phyloP scores from a whole-genome alignment of 2,797 vertebrate species.

The Myoxocephalus aenaeus region DNA sequence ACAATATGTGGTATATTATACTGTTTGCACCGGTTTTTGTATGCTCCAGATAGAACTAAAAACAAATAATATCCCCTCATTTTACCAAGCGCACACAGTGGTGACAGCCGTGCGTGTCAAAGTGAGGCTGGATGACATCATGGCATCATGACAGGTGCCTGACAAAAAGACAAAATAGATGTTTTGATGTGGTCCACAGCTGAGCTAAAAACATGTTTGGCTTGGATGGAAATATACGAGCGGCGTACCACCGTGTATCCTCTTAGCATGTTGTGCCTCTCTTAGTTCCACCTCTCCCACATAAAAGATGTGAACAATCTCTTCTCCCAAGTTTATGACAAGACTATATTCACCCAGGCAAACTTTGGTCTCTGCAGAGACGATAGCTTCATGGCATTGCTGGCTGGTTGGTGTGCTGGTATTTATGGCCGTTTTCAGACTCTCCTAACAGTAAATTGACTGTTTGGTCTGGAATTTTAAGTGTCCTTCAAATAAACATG shows the following conservation, averaged over 20 bases:
- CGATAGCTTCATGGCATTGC: constrained; percentile 15
- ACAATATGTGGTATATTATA: not conserved
- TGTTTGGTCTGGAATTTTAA: constrained; percentile 9
- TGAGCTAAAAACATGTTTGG: constrained; percentile 55
- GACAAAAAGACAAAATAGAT: constrained; percentile 67
- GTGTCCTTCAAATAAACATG: constrained; percentile 31
- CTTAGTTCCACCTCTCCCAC: constrained; percentile 42
- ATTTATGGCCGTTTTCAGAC: constrained; percentile 31
- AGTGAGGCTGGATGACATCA: constrained; percentile 46
- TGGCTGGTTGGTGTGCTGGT: constrained; percentile 14
- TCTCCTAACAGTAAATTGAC: constrained; percentile 18
- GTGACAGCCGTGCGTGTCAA: constrained; percentile 57
- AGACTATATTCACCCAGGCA: constrained; percentile 24
- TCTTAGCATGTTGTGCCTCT: constrained; percentile 43
- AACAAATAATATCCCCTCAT: constrained; percentile 48
- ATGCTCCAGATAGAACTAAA: constrained; percentile 37
- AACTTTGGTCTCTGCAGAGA: constrained; percentile 31
- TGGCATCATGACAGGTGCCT: constrained; percentile 53
- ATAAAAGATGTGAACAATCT: constrained; percentile 50
- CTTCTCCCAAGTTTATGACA: constrained; percentile 21
- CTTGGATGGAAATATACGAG: constrained; percentile 47
- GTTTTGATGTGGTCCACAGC: constrained; percentile 63
- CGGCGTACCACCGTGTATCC: constrained; percentile 26
- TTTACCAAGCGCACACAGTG: constrained; percentile 42
- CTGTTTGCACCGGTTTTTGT: constrained; percentile 16